Percentiles rank a stretch among this genome's conserved stretches.
These are phyloP conservation scores for Brachionus koreanus DNA, from an alignment of 1,140 invertebrate species.

Conservation along the genomic window DNA sequence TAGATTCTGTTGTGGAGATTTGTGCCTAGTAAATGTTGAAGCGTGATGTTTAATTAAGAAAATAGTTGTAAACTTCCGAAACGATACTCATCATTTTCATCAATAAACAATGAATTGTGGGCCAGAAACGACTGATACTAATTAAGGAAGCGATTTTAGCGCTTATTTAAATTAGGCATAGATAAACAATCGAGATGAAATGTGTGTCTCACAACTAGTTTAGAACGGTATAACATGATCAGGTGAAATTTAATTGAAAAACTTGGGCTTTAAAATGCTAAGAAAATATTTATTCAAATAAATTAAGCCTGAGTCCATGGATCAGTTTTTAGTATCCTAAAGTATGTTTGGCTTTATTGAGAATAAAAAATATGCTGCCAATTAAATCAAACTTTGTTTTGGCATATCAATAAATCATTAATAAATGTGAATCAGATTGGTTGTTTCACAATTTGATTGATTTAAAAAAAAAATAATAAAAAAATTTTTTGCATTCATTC, in stretches of 20 bases:
- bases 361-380: not conserved
- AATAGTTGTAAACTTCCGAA: not conserved
- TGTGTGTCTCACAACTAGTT: constrained; percentile 1
- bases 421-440: not conserved
- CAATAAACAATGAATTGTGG: not conserved
- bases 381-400: not conserved
- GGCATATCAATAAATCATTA: constrained; percentile 27
- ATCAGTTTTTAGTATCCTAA: constrained; percentile 9
- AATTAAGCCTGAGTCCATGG: not conserved
- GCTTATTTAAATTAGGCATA: not conserved
- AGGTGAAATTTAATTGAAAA: constrained; percentile 26
- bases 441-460: not conserved
- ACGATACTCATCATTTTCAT: not conserved
- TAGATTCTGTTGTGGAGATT: not conserved
- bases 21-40: not conserved
- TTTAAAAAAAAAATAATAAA: not conserved
- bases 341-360: not conserved
- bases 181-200: not conserved
- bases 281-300: not conserved
- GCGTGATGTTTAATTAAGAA: not conserved
- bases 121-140: constrained; percentile 9
- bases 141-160: not conserved
- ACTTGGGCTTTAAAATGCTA: not conserved
- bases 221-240: constrained; percentile 18
- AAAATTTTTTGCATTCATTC: not conserved